Evolutionary conservation across 1,140 invertebrate genomes (phyloP), one percentile per base, ranked within the genome.

Genomic region (Cheumatopsyche charites): DNA sequence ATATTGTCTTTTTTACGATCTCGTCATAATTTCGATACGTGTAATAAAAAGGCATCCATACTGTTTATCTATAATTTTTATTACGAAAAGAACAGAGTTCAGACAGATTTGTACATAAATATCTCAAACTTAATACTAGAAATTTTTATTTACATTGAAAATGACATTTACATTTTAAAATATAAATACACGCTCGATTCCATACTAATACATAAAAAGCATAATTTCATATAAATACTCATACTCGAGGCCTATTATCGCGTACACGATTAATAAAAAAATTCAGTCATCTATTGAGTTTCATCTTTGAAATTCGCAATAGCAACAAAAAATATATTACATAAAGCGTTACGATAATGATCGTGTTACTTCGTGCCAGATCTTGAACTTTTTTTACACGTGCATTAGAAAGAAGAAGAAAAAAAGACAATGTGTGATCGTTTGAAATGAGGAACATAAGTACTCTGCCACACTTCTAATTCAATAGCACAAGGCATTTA

Each of bases 31-130:
- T 58, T 58, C 55, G 23, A 58, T 19, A 58, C 21, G 55, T 26
- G 23, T 23, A 58, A 58, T 58, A 58, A 58, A 52, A 58, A 58
- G 17, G 23, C 55, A 23, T 58, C 55, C n/a, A 23, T 58, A 36
- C 19, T 58, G 17, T 58, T 58, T 58, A 58, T 58, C 55, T 58
- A 17, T 58, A 58, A 58, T 58, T 58, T 58, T 58, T 58, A 58
- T 58, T 58, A 58, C 55, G 23, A 58, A 58, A 58, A 58, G 55
- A 58, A 58, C 55, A 58, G 9, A 58, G 55, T 58, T 58, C 55
- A 58, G 55, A 58, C 55, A 58, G 19, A 58, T 58, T 25, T 58
- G 55, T 58, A 58, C 55, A 58, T 58, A 58, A 58, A 58, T 58
- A 58, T 58, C 12, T 58, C 55, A 58, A 23, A 58, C 55, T 58